Base-by-base conservation (phyloP, 2,888 invertebrate species). In the Pycnomerus fuliginosus region DNA sequence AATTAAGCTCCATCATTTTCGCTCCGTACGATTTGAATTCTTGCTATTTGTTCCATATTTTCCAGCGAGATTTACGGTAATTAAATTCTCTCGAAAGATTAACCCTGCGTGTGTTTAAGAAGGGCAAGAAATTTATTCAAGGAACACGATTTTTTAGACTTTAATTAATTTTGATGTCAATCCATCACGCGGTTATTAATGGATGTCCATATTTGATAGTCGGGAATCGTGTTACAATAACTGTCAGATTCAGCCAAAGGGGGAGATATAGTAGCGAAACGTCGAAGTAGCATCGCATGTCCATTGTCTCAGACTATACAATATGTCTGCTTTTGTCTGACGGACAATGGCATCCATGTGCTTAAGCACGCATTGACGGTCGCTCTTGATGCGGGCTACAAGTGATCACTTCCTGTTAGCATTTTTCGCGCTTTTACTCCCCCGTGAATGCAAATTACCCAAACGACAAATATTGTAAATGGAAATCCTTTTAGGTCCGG, bases 291-390 rank as follows among this genome's bases (percentile, higher is more conserved):
- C 44, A 43, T 44, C 44, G 39, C 46, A 33, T 44, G 41, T 45
- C 55, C 44, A 52, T 52, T 55, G 55, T 55, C 51, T 52, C 46
- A 40, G 34, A 34, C 15, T 31, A 24, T 15, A 38, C 38, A 38
- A 38, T 38, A 38, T 28, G 38, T 38, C 38, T 31, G 38, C 41
- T 29, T 41, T 41, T 41, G 41, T 41, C 16, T 13, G 29, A 27
- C 10, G 16, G 28, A 41, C 41, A 41, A 41, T 41, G 23, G 41
- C 16, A 33, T 27, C 16, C 29, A 20, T 16, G 34, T 22, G 22
- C 41, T 41, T 41, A 30, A 41, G 41, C 41, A 41, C 41, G 41
- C 41, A 34, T 28, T 40, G n/a, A n/a, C n/a, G n/a, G n/a, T n/a
- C n/a, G n/a, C n/a, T n/a, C n/a, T n/a, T n/a, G n/a, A n/a, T n/a